A percentile compares a stretch with the other conserved stretches of the same genome.
These are phyloP conservation scores for Protosalanx chinensis DNA, from an alignment of 2,797 vertebrate species.

Conservation along the genomic window DNA sequence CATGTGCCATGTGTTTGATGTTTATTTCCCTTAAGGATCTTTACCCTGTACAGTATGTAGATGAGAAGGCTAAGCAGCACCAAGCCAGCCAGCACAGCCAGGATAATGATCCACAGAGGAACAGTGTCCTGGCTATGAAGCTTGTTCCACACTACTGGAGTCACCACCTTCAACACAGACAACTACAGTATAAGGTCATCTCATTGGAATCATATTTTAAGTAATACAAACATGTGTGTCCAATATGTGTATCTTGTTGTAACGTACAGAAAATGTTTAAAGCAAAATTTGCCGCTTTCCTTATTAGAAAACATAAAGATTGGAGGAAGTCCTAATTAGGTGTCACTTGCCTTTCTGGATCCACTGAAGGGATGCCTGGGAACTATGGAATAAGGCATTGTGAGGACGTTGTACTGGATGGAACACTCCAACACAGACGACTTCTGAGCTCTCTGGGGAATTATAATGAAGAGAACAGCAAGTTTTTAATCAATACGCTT, in stretches of 20 bases:
- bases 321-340: slow-evolving; percentile 1
- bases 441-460: slow-evolving; percentile 71
- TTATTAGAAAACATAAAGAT: not conserved
- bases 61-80: slow-evolving; percentile 86
- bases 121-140: slow-evolving; percentile 75
- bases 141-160: slow-evolving; percentile 79
- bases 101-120: slow-evolving; percentile 89
- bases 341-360: slow-evolving; percentile 71
- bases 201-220: not conserved
- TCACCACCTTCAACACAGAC: slow-evolving; percentile 69
- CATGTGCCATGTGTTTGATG: too few species aligned
- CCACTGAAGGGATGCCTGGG: slow-evolving; percentile 72
- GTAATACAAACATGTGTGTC: not conserved
- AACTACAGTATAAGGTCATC: not conserved
- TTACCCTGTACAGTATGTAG: slow-evolving; percentile 90
- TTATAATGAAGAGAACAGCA: not conserved
- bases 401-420: slow-evolving; percentile 76
- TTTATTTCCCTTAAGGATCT: slow-evolving; percentile 17
- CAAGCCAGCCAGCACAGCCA: slow-evolving; percentile 83
- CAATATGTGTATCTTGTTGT: too few species aligned
- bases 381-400: slow-evolving; percentile 82
- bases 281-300: too few species aligned
- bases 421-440: slow-evolving; percentile 78
- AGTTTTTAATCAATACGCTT: too few species aligned
- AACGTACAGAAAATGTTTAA: too few species aligned